Percentiles rank a stretch among this genome's conserved stretches.
phyloP scores from a whole-genome alignment of 2,113 vertebrate genomes.

The Aythya baeri region DNA sequence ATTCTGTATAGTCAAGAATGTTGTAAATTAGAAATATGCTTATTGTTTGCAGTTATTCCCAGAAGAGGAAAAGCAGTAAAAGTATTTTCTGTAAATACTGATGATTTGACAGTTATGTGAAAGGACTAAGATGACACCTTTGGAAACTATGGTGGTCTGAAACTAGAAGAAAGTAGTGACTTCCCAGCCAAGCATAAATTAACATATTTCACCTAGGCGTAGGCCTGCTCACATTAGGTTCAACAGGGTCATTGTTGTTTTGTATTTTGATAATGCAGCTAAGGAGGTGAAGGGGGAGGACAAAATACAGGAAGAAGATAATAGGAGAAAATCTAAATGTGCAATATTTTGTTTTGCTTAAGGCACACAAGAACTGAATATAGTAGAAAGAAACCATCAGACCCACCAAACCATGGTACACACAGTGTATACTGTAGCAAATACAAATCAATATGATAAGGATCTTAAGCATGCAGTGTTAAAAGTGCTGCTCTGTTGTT shows the following conservation, averaged over 20 bases:
- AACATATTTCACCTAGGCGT: background rate
- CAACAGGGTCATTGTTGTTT: background rate
- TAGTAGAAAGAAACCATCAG: background rate
- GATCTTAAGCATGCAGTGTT: background rate
- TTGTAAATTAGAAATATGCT: background rate
- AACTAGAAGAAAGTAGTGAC: background rate
- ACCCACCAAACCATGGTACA: background rate
- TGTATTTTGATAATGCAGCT: background rate
- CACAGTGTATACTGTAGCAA: background rate
- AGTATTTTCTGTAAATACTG: background rate
- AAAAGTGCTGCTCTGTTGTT: background rate
- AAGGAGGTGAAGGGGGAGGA: background rate
- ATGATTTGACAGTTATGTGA: background rate
- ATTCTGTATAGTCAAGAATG: background rate
- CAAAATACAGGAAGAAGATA: background rate
- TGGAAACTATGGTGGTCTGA: background rate
- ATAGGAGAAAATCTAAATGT: background rate
- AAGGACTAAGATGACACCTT: background rate
- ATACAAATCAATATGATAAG: background rate
- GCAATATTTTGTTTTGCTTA: background rate
- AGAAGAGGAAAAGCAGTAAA: background rate
- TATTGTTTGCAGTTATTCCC: background rate
- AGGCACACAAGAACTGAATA: background rate
- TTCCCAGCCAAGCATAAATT: background rate
- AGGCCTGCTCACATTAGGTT: background rate